These are phyloP conservation scores for Tylochromis polylepis DNA, from an alignment of 2,113 vertebrate species.

Conservation along the genomic window DNA sequence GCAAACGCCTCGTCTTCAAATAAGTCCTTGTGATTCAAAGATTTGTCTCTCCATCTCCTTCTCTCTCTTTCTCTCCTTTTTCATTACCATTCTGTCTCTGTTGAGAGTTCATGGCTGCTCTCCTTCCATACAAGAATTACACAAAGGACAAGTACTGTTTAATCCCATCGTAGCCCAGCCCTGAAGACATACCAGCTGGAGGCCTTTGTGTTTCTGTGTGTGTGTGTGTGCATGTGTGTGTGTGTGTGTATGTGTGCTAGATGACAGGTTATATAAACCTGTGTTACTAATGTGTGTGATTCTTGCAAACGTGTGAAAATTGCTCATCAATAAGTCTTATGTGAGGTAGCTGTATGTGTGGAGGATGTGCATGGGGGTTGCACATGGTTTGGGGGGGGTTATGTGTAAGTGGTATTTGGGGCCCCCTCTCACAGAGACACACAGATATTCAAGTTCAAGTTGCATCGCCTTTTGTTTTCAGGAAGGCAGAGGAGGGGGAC, in stretches of 20 bases:
- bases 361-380: neutral
- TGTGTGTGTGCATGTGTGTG: neutral
- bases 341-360: neutral
- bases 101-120: slow-evolving; percentile 12
- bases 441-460: slow-evolving; percentile 72
- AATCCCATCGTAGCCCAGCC: slow-evolving; percentile 52
- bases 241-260: neutral
- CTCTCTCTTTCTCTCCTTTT: neutral
- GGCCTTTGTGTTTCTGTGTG: slow-evolving; percentile 44
- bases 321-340: neutral
- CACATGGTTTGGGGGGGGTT: neutral
- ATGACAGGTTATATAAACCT: slow-evolving; percentile 31
- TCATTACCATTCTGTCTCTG: neutral
- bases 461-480: slow-evolving; percentile 73
- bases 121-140: slow-evolving; percentile 42
- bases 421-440: slow-evolving; percentile 41
- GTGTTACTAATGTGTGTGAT: neutral
- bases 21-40: neutral
- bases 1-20: neutral
- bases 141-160: slow-evolving; percentile 63
- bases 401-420: slow-evolving; percentile 27
- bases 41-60: neutral
- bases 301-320: slow-evolving; percentile 10
- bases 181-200: slow-evolving; percentile 55
- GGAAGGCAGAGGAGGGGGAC: neutral